Percentiles rank a stretch among this genome's conserved stretches.
Evolutionary conservation across 2,888 invertebrate genomes (phyloP).

Genomic region (Zonitis immaculata): DNA sequence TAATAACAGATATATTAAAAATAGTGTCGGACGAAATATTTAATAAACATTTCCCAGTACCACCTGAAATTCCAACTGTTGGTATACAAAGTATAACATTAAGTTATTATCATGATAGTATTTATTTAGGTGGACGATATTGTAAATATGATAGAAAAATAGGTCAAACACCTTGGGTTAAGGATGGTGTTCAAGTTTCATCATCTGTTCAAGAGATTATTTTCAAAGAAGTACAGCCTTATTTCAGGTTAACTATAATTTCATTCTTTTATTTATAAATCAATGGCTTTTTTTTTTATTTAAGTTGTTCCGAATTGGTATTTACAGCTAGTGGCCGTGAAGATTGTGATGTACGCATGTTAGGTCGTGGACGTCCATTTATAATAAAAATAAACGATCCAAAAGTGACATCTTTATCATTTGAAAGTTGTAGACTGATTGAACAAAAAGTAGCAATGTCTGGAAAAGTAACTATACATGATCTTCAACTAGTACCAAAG

Average conservation of each 20-base stretch:
- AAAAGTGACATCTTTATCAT: conserved; percentile 51
- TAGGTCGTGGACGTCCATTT: conserved; percentile 91
- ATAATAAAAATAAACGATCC: conserved; percentile 79
- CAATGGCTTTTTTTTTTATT: conserved; percentile 5
- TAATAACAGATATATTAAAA: conserved; percentile 56
- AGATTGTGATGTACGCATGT: conserved; percentile 93
- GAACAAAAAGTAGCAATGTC: conserved; percentile 56
- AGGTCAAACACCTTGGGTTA: conserved; percentile 92
- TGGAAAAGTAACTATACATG: conserved; percentile 55
- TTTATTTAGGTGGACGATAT: conserved; percentile 72
- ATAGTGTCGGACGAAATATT: conserved; percentile 51
- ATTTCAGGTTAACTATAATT: conserved; percentile 54
- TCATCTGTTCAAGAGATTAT: conserved; percentile 90
- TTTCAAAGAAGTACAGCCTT: conserved; percentile 59
- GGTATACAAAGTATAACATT: conserved; percentile 52
- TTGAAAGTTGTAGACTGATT: conserved; percentile 52
- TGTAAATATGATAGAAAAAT: conserved; percentile 77
- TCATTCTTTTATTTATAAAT: conserved; percentile 1
- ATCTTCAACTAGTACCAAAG: conserved; percentile 63
- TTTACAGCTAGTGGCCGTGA: conserved; percentile 92
- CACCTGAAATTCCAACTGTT: conserved; percentile 50
- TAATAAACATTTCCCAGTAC: conserved; percentile 51
- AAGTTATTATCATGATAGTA: conserved; percentile 55
- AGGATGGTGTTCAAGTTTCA: conserved; percentile 73
- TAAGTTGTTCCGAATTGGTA: conserved; percentile 46